A percentile compares a stretch with the other conserved stretches of the same genome.
phyloP scores from a whole-genome alignment of 2,797 vertebrate species.

The Clamator glandarius region DNA sequence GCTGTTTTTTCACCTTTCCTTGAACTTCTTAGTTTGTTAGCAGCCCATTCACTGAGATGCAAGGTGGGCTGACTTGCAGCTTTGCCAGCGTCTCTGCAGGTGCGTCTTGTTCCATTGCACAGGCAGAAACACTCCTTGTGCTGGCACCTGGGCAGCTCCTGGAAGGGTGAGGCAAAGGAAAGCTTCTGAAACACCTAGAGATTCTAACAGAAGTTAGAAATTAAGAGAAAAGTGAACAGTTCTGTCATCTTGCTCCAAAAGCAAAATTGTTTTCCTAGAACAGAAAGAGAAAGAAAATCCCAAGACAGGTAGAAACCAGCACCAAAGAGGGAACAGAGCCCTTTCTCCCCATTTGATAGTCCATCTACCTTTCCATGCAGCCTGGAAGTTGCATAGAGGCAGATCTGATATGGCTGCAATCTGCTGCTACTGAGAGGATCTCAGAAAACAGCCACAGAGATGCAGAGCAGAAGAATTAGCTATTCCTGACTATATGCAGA shows the following conservation, averaged over 20 bases:
- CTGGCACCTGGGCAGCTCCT: rapidly evolving
- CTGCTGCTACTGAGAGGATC: neutral
- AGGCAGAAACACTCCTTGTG: neutral
- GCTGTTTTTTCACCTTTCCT: neutral
- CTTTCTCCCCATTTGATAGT: neutral
- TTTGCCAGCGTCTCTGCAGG: neutral
- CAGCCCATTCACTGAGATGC: neutral
- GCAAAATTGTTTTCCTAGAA: neutral
- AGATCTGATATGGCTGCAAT: neutral
- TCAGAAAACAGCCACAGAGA: neutral
- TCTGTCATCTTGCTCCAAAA: neutral
- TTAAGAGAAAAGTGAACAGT: neutral
- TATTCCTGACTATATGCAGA: neutral
- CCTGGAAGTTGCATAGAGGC: neutral
- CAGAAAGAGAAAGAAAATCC: neutral
- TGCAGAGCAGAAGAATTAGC: neutral
- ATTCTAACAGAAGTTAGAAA: neutral
- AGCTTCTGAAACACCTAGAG: neutral
- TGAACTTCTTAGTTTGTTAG: neutral
- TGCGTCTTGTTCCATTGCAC: rapidly evolving
- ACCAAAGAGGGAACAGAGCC: neutral
- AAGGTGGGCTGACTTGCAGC: neutral
- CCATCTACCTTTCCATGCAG: neutral
- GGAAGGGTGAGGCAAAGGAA: neutral
- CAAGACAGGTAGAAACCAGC: neutral